Percentiles rank a stretch among this genome's conserved stretches.
Evolutionary conservation across 2,113 vertebrate genomes (phyloP).

Genomic region (Neofelis nebulosa): DNA sequence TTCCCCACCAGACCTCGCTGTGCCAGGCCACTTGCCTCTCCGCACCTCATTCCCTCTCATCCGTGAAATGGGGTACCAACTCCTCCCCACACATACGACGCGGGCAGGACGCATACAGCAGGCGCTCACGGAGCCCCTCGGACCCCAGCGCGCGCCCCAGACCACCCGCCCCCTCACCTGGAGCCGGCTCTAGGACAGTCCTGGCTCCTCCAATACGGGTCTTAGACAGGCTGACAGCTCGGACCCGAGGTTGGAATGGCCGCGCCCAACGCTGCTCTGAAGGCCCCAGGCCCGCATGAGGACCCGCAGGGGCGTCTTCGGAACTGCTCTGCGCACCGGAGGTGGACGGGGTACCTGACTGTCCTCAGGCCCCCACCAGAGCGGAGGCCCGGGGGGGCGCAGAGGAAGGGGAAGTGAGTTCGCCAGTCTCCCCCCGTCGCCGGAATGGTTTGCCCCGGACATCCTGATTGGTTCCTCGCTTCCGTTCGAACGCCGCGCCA

Average conservation of each 20-base stretch:
- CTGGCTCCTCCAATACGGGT: not conserved
- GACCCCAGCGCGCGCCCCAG: not conserved
- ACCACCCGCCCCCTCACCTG: slow-evolving; percentile 44
- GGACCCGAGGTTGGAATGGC: not conserved
- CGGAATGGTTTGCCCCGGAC: slow-evolving; percentile 78
- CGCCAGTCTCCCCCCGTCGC: not conserved
- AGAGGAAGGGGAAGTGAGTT: slow-evolving; percentile 51
- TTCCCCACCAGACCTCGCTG: not conserved
- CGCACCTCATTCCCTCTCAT: not conserved
- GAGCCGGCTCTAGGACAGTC: not conserved
- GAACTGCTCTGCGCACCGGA: not conserved
- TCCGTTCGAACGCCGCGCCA: slow-evolving; percentile 79
- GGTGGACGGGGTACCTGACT: not conserved
- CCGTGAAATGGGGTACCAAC: not conserved
- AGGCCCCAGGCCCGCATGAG: not conserved
- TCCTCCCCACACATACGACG: not conserved
- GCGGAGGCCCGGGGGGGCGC: not conserved
- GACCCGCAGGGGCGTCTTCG: not conserved
- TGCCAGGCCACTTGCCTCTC: not conserved
- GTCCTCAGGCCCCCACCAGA: not conserved
- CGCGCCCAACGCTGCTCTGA: not conserved
- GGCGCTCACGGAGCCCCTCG: too few species aligned
- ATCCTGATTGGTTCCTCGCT: slow-evolving; percentile 75
- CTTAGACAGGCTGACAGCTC: slow-evolving; percentile 48
- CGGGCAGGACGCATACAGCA: not conserved